Evolutionary conservation across 2,113 vertebrate species (phyloP).

Genomic region (Chamaea fasciata): DNA sequence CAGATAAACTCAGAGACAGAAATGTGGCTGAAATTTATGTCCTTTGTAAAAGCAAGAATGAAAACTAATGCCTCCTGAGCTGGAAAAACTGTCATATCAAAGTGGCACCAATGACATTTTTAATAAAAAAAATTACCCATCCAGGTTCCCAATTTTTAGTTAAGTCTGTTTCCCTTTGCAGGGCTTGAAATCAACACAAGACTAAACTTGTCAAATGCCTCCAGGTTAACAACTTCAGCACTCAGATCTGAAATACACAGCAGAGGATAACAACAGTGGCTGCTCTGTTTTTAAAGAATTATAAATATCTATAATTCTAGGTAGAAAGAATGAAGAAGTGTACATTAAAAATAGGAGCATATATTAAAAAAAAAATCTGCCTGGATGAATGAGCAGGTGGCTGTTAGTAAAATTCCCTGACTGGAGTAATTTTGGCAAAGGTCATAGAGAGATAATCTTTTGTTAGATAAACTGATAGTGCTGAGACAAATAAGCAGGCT

Average conservation of each 20-base stretch:
- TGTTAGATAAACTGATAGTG: background rate
- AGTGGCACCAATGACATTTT: background rate
- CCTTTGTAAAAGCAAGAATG: background rate
- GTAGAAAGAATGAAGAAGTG: background rate
- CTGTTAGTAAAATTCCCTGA: background rate
- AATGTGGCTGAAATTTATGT: background rate
- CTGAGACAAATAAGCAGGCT: background rate
- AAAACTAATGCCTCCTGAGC: background rate
- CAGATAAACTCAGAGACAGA: background rate
- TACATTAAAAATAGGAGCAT: background rate
- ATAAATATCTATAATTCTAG: background rate
- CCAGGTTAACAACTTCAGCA: conserved; percentile 78
- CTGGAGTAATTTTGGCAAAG: background rate
- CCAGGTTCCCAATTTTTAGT: conserved; percentile 77
- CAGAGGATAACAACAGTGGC: background rate
- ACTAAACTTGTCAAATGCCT: conserved; percentile 79
- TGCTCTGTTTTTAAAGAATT: background rate
- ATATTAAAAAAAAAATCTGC: background rate
- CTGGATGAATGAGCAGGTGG: background rate
- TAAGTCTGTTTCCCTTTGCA: conserved; percentile 75
- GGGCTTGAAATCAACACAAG: conserved; percentile 83
- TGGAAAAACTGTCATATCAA: background rate
- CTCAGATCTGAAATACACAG: conserved; percentile 42
- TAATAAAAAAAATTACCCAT: background rate
- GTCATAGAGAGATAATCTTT: background rate